phyloP scores from a whole-genome alignment of 2,888 invertebrate genomes.

The Mimas tiliae region DNA sequence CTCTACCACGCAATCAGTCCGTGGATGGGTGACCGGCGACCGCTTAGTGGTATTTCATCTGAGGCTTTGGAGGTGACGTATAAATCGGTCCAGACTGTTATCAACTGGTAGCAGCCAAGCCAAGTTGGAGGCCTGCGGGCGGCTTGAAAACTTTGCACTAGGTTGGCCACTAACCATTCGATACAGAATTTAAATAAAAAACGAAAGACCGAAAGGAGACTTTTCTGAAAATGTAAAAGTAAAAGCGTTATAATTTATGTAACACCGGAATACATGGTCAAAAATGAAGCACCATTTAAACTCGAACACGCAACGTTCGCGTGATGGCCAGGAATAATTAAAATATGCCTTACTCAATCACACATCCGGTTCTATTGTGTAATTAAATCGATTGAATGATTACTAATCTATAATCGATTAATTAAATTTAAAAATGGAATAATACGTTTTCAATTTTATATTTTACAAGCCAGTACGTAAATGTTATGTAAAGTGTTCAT shows the following conservation, averaged over 20 bases:
- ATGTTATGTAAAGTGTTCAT: background rate
- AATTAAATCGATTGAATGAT: background rate
- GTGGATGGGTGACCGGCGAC: too few relatives aligned
- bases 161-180: too few relatives aligned
- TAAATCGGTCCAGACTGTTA: too few relatives aligned
- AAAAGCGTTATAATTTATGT: slow-evolving; percentile 12
- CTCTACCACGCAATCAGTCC: too few relatives aligned
- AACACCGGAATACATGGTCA: slow-evolving; percentile 13
- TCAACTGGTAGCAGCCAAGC: too few relatives aligned
- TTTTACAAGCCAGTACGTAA: background rate
- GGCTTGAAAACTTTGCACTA: too few relatives aligned
- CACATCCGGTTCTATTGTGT: background rate
- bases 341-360: background rate
- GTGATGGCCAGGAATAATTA: slow-evolving; percentile 27
- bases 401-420: background rate
- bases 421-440: background rate
- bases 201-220: background rate
- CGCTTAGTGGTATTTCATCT: too few relatives aligned
- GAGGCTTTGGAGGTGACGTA: too few relatives aligned
- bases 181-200: background rate
- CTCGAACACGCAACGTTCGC: slow-evolving; percentile 36
- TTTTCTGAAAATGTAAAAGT: background rate
- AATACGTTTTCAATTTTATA: background rate
- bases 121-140: too few relatives aligned
- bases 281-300: slow-evolving; percentile 9